A percentile compares a stretch with the other conserved stretches of the same genome.
These are phyloP conservation scores for Camponotus floridanus DNA, from an alignment of 1,140 invertebrate species.

Conservation along the genomic window DNA sequence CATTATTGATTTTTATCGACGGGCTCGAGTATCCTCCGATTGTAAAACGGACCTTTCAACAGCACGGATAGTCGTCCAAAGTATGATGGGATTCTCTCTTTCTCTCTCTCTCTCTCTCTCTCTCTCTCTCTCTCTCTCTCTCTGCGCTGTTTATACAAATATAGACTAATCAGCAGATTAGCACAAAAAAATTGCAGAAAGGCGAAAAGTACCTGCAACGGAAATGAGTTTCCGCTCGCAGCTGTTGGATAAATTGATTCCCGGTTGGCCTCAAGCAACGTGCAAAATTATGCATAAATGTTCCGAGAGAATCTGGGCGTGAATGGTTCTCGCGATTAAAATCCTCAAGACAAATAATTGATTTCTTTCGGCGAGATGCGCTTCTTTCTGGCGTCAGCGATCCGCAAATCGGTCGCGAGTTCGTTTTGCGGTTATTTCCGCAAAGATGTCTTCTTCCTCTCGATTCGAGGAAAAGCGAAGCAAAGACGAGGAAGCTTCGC, in stretches of 20 bases:
- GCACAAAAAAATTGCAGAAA: not conserved
- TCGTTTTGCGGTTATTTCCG: constrained; percentile 55
- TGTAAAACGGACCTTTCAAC: constrained; percentile 11
- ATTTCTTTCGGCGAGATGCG: constrained; percentile 3
- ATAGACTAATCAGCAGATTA: not conserved
- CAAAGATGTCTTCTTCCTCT: constrained; percentile 21
- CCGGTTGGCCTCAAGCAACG: constrained; percentile 21
- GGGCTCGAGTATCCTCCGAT: not conserved
- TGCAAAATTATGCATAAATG: not conserved
- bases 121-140: not conserved
- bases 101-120: too few relatives aligned
- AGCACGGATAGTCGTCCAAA: not conserved
- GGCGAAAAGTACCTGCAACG: constrained; percentile 22
- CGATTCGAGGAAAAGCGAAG: constrained; percentile 17
- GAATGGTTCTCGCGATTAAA: not conserved
- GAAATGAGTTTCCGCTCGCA: constrained; percentile 48
- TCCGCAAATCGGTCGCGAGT: not conserved
- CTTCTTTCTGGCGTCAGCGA: not conserved
- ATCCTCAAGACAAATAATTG: not conserved
- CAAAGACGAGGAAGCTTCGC: not conserved
- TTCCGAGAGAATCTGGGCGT: not conserved
- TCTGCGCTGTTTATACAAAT: not conserved
- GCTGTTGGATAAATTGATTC: constrained; percentile 51
- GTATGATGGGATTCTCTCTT: not conserved
- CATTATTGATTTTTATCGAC: not conserved